Percentiles rank a stretch among this genome's conserved stretches.
Evolutionary conservation across 2,888 invertebrate species (phyloP).

Genomic region (Melikaiella ostensackeni): DNA sequence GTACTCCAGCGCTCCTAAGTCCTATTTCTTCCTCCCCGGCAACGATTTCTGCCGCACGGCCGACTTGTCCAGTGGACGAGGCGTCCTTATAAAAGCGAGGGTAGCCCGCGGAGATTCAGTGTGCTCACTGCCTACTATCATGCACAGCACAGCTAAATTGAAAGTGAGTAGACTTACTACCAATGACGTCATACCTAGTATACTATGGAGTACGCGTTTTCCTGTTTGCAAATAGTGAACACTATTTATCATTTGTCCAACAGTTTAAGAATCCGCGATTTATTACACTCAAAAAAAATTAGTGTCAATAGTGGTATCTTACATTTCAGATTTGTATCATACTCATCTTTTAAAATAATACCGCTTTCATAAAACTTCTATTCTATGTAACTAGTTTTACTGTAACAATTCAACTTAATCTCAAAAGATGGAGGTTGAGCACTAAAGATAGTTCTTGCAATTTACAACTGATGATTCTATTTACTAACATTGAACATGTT

Average conservation of each 20-base stretch:
- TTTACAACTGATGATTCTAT: neutral
- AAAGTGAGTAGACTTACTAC: slow-evolving; percentile 70
- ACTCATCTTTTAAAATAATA: too few relatives aligned
- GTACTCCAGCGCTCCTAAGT: slow-evolving; percentile 39
- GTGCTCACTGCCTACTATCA: slow-evolving; percentile 74
- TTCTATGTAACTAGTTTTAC: too few relatives aligned
- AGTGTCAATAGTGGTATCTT: neutral
- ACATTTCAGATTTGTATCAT: neutral
- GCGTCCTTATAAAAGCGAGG: slow-evolving; percentile 74
- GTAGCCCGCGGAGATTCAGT: slow-evolving; percentile 71
- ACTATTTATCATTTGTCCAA: neutral
- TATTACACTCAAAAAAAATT: neutral
- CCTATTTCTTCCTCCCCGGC: slow-evolving; percentile 49
- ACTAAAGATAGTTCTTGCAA: neutral
- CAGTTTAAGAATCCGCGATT: neutral
- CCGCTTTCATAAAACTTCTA: too few relatives aligned
- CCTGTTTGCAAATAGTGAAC: slow-evolving; percentile 3
- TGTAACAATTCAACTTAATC: too few relatives aligned
- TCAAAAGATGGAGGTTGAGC: neutral
- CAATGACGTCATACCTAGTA: slow-evolving; percentile 34
- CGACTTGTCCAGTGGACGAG: slow-evolving; percentile 50
- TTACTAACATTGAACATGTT: neutral
- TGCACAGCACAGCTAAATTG: slow-evolving; percentile 74
- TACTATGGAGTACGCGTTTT: slow-evolving; percentile 20
- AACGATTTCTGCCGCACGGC: slow-evolving; percentile 51